A percentile compares a stretch with the other conserved stretches of the same genome.
phyloP scores from a whole-genome alignment of 2,888 invertebrate species.

The Agonopterix arenella region DNA sequence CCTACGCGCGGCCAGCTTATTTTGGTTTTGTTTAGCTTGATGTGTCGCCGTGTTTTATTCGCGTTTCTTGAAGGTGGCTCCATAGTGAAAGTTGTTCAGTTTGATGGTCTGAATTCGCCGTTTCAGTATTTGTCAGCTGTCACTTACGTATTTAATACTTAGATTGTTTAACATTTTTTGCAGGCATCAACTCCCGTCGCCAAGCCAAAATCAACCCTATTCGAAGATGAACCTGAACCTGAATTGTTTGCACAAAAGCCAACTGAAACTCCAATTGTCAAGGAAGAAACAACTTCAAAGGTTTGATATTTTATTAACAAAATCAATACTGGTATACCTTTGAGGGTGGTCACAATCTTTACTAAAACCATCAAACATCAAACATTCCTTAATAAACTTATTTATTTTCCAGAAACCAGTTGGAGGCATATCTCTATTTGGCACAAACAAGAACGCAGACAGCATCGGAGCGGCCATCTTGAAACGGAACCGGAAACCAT shows the following conservation, averaged over 20 bases:
- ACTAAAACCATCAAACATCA: neutral
- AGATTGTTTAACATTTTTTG: too few relatives aligned
- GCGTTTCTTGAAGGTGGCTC: too few relatives aligned
- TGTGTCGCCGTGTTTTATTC: too few relatives aligned
- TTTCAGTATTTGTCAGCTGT: too few relatives aligned
- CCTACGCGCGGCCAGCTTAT: too few relatives aligned
- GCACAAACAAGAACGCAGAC: constrained; percentile 50
- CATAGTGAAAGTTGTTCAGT: too few relatives aligned
- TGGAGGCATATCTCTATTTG: constrained; percentile 78
- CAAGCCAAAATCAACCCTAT: constrained; percentile 28
- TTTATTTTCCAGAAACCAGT: constrained; percentile 70
- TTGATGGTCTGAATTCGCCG: too few relatives aligned
- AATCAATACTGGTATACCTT: too few relatives aligned
- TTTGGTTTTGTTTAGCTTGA: too few relatives aligned
- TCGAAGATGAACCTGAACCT: constrained; percentile 31
- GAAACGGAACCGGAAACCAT: constrained; percentile 25
- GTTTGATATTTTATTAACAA: neutral
- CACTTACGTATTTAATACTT: too few relatives aligned
- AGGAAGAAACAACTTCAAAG: neutral
- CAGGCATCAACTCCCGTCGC: neutral
- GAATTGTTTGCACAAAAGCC: constrained; percentile 28
- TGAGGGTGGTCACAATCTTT: too few relatives aligned
- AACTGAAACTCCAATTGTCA: neutral
- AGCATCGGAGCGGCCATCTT: constrained; percentile 63
- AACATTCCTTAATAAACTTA: neutral